phyloP scores from a whole-genome alignment of 2,113 vertebrate species.

The Percopsis transmontana region DNA sequence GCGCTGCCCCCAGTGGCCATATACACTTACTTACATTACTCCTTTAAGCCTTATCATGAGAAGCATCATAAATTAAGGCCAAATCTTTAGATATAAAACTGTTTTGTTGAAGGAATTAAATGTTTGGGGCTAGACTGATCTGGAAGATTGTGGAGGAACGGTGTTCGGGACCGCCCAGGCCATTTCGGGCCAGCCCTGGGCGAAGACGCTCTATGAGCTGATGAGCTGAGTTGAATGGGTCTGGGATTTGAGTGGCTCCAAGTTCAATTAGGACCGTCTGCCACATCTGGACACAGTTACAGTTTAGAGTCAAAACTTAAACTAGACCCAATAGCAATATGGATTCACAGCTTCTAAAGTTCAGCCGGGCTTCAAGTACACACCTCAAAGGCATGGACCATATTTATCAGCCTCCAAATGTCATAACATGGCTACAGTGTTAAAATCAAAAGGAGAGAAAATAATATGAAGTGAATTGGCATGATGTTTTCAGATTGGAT shows the following conservation, averaged over 20 bases:
- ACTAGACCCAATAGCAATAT: conserved; percentile 54
- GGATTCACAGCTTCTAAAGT: conserved; percentile 60
- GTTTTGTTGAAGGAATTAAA: neutral
- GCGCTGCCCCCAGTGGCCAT: too few species aligned
- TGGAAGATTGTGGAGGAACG: neutral
- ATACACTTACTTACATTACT: too few species aligned
- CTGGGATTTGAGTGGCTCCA: conserved; percentile 81
- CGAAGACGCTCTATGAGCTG: conserved; percentile 54
- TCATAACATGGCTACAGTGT: conserved; percentile 40
- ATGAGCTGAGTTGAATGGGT: conserved; percentile 40
- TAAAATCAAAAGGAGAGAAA: conserved; percentile 35
- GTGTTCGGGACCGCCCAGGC: conserved; percentile 8
- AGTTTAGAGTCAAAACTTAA: conserved; percentile 68
- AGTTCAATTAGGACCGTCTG: conserved; percentile 78
- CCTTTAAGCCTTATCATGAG: neutral
- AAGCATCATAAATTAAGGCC: conserved; percentile 5
- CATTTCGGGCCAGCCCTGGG: conserved; percentile 38
- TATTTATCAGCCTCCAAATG: conserved; percentile 48
- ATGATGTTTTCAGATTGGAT: conserved; percentile 45
- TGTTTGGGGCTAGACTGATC: neutral
- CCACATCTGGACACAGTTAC: conserved; percentile 78
- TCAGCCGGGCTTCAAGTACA: conserved; percentile 36
- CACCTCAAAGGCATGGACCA: conserved; percentile 35
- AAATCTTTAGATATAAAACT: neutral
- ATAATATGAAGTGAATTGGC: conserved; percentile 21